These are phyloP conservation scores for Brachionus rubens DNA, from an alignment of 1,140 invertebrate species.

Conservation along the genomic window DNA sequence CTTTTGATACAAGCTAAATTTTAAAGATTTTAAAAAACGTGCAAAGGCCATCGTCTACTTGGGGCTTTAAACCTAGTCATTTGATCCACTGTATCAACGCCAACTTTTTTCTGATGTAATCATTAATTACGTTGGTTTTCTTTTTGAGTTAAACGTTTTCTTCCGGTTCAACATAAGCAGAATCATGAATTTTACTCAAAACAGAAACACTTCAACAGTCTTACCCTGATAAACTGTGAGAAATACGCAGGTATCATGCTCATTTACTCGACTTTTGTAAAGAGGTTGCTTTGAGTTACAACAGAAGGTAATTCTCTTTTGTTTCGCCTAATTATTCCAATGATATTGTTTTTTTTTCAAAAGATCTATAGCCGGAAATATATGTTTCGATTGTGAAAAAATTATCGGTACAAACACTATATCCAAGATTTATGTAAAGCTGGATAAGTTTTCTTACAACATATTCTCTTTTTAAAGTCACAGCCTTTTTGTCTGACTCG, in stretches of 20 bases:
- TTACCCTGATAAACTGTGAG: too few species aligned
- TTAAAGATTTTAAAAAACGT: too few species aligned
- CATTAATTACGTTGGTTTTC: background rate
- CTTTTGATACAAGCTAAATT: too few species aligned
- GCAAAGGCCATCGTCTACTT: too few species aligned
- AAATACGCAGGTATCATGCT: background rate
- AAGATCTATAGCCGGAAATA: slow-evolving; percentile 32
- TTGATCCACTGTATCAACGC: too few species aligned
- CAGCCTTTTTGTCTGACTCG: slow-evolving; percentile 14
- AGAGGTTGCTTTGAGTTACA: background rate
- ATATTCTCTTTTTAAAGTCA: background rate
- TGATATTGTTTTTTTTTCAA: slow-evolving; percentile 20
- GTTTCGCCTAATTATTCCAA: too few species aligned
- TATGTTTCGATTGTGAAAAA: slow-evolving; percentile 40
- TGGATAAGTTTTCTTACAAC: slow-evolving; percentile 46
- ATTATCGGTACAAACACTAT: slow-evolving; percentile 47
- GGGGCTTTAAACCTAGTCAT: too few species aligned
- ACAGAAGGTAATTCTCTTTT: background rate
- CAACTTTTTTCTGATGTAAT: background rate
- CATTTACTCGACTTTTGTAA: background rate
- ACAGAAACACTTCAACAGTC: too few species aligned
- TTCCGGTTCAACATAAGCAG: background rate
- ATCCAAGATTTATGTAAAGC: background rate
- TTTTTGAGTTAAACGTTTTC: background rate
- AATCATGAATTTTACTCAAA: background rate